A percentile compares a stretch with the other conserved stretches of the same genome.
Evolutionary conservation across 2,113 vertebrate species (phyloP).

Genomic region (Megaceryle torquata): DNA sequence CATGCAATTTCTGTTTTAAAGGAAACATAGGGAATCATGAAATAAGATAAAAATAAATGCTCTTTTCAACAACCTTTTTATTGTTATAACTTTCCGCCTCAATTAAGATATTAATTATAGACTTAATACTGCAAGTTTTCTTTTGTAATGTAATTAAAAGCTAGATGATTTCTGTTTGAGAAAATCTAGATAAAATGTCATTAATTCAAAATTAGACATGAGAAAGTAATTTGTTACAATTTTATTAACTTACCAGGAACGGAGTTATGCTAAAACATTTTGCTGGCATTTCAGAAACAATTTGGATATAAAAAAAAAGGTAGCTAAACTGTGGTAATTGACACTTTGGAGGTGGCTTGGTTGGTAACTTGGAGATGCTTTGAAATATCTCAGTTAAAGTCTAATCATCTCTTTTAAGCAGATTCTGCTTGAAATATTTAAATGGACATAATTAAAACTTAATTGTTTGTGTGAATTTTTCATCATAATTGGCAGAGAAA

Average conservation of each 20-base stretch:
- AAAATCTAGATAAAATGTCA: background rate
- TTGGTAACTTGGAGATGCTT: background rate
- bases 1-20: background rate
- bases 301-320: slow-evolving; percentile 6
- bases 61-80: background rate
- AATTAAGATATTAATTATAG: slow-evolving; percentile 6
- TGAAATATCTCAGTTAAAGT: background rate
- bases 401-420: background rate
- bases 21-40: background rate
- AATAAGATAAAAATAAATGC: background rate
- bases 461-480: slow-evolving; percentile 18
- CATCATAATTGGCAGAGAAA: background rate
- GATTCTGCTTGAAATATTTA: slow-evolving; percentile 9
- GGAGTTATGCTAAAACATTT: background rate
- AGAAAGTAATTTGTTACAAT: slow-evolving; percentile 21
- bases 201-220: slow-evolving; percentile 27
- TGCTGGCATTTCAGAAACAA: background rate
- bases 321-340: slow-evolving; percentile 17
- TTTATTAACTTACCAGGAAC: slow-evolving; percentile 6
- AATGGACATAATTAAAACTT: slow-evolving; percentile 3
- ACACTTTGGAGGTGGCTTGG: background rate
- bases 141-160: slow-evolving; percentile 11
- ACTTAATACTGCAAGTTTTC: background rate
- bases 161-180: background rate
- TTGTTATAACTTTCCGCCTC: background rate